Evolutionary conservation across 2,888 invertebrate species (phyloP), one percentile per base, ranked within the genome.

Genomic region (Melanostoma mellinum): DNA sequence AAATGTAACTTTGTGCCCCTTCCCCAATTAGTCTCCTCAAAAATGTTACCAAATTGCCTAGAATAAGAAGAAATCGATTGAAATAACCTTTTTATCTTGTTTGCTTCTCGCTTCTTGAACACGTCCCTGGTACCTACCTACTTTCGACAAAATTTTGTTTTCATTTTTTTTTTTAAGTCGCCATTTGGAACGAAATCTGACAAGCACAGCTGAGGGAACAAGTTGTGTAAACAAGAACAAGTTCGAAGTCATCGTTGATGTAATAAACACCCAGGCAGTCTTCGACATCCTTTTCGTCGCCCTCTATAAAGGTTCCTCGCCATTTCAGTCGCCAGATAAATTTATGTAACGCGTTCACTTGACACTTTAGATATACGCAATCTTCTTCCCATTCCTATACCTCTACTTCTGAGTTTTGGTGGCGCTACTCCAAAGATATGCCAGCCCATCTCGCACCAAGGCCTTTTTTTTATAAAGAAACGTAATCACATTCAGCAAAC

Each of bases 321-420:
- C 71, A 58, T 56, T 61, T 61, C 53, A 71, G 71, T 71, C 52
- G 46, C 71, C 32, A 61, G 76, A 77, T 69, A 82, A 20, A 77
- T 81, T 74, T 80, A 80, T 71, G 67, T 63, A 68, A 69, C 63
- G 74, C 74, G 58, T 69, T 69, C 61, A 67, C 73, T 80, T 63
- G 74, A 69, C 69, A 80, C 65, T 67, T 71, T 9, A 60, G 50
- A 30, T n/a, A 55, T 38, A 6, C 40, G 4, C 3, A 69, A 56
- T 55, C 60, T 40, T 2, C 8, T 32, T 53, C 35, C 9, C 36
- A 9, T 20, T 35, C 9, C 40, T 9, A 8, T 8, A 3, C 20
- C 46, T 3, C 46, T 3, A 35, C 20, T 20, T 20, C 20, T 20
- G 20, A 20, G 20, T 44, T 36, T 46, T 48, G 1, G 48, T 63